These are phyloP conservation scores for Dryococelus australis DNA, from an alignment of 2,888 invertebrate genomes.

Conservation along the genomic window DNA sequence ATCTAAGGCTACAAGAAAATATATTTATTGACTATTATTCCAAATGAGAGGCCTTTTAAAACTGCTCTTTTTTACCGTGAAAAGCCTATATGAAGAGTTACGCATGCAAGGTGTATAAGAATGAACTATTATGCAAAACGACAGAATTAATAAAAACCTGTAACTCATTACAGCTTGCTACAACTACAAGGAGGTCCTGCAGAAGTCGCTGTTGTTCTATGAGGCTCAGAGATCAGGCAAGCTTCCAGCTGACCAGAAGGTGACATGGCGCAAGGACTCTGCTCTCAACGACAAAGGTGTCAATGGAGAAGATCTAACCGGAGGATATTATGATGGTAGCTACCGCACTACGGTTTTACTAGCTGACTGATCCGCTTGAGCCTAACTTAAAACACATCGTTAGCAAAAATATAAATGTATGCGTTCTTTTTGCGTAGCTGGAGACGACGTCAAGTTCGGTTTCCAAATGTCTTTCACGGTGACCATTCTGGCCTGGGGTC, in stretches of 20 bases:
- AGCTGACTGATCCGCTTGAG: too few species aligned
- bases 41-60: too few species aligned
- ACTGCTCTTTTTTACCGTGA: too few species aligned
- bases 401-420: too few species aligned
- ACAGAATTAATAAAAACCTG: too few species aligned
- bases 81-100: too few species aligned
- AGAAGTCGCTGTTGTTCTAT: slow-evolving; percentile 47
- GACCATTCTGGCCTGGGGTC: slow-evolving; percentile 3
- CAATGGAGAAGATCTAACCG: slow-evolving; percentile 41
- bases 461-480: slow-evolving; percentile 18
- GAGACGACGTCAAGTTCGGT: slow-evolving; percentile 25
- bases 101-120: too few species aligned
- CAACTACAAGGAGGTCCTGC: slow-evolving; percentile 44
- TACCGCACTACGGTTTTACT: neutral
- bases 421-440: neutral
- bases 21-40: too few species aligned
- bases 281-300: slow-evolving; percentile 46
- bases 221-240: slow-evolving; percentile 49
- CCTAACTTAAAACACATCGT: too few species aligned
- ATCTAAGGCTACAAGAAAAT: too few species aligned
- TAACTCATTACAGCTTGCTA: slow-evolving; percentile 35
- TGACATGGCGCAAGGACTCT: slow-evolving; percentile 47
- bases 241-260: slow-evolving; percentile 45
- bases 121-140: too few species aligned
- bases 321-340: slow-evolving; percentile 38